Conservation (phyloP, 2,113 vertebrate species). For the Numida meleagris region DNA sequence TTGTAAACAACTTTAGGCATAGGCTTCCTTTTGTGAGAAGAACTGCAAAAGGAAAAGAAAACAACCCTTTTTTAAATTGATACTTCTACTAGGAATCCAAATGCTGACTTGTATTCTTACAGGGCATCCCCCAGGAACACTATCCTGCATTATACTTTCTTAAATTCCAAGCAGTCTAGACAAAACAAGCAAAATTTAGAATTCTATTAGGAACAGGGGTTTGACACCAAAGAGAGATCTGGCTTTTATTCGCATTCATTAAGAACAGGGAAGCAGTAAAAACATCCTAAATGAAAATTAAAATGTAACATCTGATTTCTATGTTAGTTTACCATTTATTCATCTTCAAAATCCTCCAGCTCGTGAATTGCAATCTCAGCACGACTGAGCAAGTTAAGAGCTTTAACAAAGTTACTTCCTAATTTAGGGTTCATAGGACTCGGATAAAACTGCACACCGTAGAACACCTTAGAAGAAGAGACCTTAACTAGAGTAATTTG, state of each 20-base stretch:
- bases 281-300: background rate
- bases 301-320: background rate
- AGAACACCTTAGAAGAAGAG: background rate
- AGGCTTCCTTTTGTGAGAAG: constrained; percentile 77
- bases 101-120: background rate
- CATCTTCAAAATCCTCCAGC: background rate
- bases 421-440: background rate
- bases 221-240: background rate
- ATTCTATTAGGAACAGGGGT: background rate
- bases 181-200: background rate
- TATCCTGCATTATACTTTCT: background rate
- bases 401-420: background rate
- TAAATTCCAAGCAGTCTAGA: background rate
- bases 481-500: background rate
- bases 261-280: background rate
- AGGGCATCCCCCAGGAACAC: background rate
- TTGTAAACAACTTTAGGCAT: constrained; percentile 92
- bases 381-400: background rate
- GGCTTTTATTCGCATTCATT: background rate
- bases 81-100: background rate
- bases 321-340: background rate
- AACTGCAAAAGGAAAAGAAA: constrained; percentile 67
- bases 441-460: background rate
- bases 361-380: background rate
- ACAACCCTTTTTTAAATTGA: background rate